Evolutionary conservation across 1,140 invertebrate species (phyloP), one percentile per base, ranked within the genome.

Genomic region (Papilio dardanus): DNA sequence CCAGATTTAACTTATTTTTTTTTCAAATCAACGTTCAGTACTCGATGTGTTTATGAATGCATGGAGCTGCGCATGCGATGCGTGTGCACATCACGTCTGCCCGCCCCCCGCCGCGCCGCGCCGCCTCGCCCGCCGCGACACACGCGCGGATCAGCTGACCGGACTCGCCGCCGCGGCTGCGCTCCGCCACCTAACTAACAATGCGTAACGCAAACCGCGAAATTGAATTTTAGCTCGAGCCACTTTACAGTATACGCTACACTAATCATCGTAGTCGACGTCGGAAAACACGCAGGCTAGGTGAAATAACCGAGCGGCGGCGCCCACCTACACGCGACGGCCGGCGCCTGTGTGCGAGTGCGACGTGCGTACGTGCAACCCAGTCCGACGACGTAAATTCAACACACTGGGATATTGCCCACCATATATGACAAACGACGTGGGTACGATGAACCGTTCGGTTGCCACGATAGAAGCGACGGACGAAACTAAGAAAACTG

Each of bases 71-170:
- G 82, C 81, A 81, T 75, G 81, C 81, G 84, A 80, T 91, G 91
- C 90, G 88, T 86, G 86, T 90, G 87, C 89, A 83, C 86, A 86
- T 81, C 74, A 79, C 69, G 77, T 74, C 33, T 69, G 21, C 73
- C 42, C 76, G 77, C 71, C 71, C 68, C 74, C 50, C 74, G 50
- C 65, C 68, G 66, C 65, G 30, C 68, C 30, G 74, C 50, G 76
- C 54, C 58, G n/a, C 76, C 67, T 74, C 68, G 62, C 66, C 40
- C 78, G 69, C 74, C 80, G 54, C 78, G 54, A 40, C 79, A 78
- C 87, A 83, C 87, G 85, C 82, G 76, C 68, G 85, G 86, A 91
- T 92, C 90, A 92, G 90, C 90, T 92, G 90, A 90, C 89, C 84
- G 83, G 74, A 79, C 81, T 82, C 75, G 8, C 40, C 50, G 50